Base-by-base conservation (phyloP, 2,888 invertebrate genomes). In the Bellardia bayeri region DNA sequence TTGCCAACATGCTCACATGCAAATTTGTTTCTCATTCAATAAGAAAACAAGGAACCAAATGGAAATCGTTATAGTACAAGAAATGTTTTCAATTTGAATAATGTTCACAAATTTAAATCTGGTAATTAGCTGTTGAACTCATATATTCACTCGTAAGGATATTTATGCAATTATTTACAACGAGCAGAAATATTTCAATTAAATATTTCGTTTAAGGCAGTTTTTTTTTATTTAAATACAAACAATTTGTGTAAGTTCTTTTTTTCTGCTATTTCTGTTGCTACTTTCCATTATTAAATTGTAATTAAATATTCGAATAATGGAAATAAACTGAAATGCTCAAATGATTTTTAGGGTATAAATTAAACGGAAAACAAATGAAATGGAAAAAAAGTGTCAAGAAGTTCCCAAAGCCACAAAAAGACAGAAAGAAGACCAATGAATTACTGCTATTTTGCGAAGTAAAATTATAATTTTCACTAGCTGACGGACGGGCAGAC, bases 51-150 rank as follows among this genome's bases (percentile, higher is more conserved):
- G 45, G 33, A 63, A 40, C 49, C 74, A 79, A 64, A 54, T 64
- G 11, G 30, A 71, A 58, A 66, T 63, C 63, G 79, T 84, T 63
- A 40, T 69, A 78, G 14, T 42, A 76, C 61, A 69, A 82, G 68
- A 78, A 86, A 74, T 86, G 51, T 51, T 42, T 86, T 79, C 78
- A 78, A 54, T 86, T 86, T 66, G 51, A 66, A 78, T 78, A 86
- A 86, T 86, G 49, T 86, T 86, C 68, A 79, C 82, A 74, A 82
- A 83, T 76, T 81, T 83, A 64, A 63, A 80, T 71, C 64, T 61
- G 30, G 71, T 71, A 81, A 87, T 86, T 80, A 66, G 76, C 33
- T 76, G 51, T 75, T 80, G 16, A 72, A 66, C 72, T 37, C 37
- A 64, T 82, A 61, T 72, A 45, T 45, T 64, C 54, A 33, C 7